Evolutionary conservation across 1,140 invertebrate genomes (phyloP), one percentile per base, ranked within the genome.

Genomic region (Temnothorax nylanderi): DNA sequence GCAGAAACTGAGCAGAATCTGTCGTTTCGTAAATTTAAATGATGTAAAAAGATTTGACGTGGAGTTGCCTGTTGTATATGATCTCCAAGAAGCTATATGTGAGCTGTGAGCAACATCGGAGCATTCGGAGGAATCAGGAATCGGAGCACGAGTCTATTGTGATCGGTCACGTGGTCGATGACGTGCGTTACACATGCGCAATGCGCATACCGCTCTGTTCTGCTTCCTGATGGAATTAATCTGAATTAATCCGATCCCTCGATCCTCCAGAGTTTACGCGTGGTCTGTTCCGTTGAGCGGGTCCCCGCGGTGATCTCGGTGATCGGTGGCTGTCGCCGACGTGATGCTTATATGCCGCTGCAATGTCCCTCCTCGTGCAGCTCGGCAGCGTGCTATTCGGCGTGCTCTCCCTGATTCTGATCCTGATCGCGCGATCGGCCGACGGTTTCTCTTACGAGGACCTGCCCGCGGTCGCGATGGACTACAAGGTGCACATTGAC

Each of bases 401-500:
- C 26, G 64, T 72, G 54, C 8, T 90, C 3, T 3, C 77, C 3
- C 47, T 91, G 47, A 62, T 54, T 34, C 88, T 58, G 80, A 87
- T 71, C 87, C 88, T 58, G 80, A 87, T 71, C 87, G 89, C 11
- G 91, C 94, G 87, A 64, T 88, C n/a, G 93, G 8, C 41, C 54
- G n/a, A 41, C 11, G 32, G 34, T 93, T 18, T 86, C 93, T 74
- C 96, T 96, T 98, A 98, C 93, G 97, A 98, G 94, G 97, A 97
- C 85, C 93, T 98, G 71, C 98, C 98, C 5, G 98, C 98, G 18
- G 98, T 99, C 32, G 98, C 98, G 0, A 99, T 99, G 98, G 98
- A 99, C 90, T 99, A 99, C 94, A 99, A 99, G 96, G 97, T 99
- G 21, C 98, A 99, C 94, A 97, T 99, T 81, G 98, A 99, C 93